Conservation (phyloP, 1,140 invertebrate genomes). For the Charaxes varanes region DNA sequence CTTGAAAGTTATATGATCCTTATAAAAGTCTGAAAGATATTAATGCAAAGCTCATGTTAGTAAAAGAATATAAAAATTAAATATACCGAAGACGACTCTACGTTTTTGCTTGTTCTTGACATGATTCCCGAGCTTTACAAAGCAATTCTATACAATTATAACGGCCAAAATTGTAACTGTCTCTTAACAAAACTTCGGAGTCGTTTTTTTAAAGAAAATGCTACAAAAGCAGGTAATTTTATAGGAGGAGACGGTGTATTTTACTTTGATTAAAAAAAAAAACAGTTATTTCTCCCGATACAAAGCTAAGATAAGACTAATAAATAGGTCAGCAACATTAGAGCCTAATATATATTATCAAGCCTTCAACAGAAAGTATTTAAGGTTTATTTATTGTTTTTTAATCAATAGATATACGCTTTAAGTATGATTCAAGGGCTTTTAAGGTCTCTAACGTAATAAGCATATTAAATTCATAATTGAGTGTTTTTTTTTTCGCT, state of each 20-base stretch:
- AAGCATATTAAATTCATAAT: background rate
- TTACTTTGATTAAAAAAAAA: constrained; percentile 27
- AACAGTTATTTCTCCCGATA: constrained; percentile 54
- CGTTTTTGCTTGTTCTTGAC: constrained; percentile 30
- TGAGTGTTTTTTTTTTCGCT: background rate
- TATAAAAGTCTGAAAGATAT: too few species aligned
- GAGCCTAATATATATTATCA: constrained; percentile 43
- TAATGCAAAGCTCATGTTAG: too few species aligned
- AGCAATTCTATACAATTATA: constrained; percentile 74
- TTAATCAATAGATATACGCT: constrained; percentile 39
- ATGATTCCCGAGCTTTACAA: constrained; percentile 44
- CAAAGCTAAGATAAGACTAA: constrained; percentile 47
- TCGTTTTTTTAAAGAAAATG: constrained; percentile 45
- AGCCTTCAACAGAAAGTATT: constrained; percentile 33
- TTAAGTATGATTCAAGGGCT: background rate
- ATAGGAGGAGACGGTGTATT: constrained; percentile 44
- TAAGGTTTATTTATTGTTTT: constrained; percentile 58
- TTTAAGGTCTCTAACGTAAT: background rate
- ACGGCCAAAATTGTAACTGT: constrained; percentile 72
- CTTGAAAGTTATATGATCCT: too few species aligned
- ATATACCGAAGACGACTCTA: constrained; percentile 29
- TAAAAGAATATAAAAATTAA: too few species aligned
- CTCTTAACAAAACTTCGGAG: constrained; percentile 57
- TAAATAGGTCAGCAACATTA: constrained; percentile 49
- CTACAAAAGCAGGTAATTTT: constrained; percentile 70